Conservation (phyloP, 2,113 vertebrate species). For the Speoplatyrhinus poulsoni region DNA sequence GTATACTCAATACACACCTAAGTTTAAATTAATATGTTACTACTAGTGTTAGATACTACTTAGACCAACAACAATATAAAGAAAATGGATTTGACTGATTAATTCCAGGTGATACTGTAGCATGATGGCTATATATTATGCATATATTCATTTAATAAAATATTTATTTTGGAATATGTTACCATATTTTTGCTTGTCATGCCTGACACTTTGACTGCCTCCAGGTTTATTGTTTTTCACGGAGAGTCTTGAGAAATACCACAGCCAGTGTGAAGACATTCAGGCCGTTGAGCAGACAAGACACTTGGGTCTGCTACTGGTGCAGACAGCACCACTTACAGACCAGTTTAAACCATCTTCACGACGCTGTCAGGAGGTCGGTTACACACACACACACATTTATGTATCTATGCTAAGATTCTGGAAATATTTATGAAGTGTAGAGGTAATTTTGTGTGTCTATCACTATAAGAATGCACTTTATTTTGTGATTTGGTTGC, state of each 20-base stretch:
- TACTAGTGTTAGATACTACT: too few species aligned
- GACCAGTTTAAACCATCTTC: constrained; percentile 80
- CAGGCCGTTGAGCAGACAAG: constrained; percentile 71
- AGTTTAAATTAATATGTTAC: neutral
- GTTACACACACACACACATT: constrained; percentile 1
- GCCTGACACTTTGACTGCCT: neutral
- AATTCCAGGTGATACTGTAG: neutral
- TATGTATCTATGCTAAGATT: neutral
- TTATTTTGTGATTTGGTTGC: neutral
- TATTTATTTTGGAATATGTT: too few species aligned
- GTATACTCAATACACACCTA: neutral
- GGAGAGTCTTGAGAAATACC: constrained; percentile 78
- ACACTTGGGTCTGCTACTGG: constrained; percentile 80
- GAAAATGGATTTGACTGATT: neutral
- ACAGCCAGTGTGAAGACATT: constrained; percentile 77
- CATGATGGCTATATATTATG: too few species aligned
- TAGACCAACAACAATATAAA: too few species aligned
- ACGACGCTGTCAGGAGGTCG: constrained; percentile 81
- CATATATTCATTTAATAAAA: too few species aligned
- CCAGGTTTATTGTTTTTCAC: constrained; percentile 81
- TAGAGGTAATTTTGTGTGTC: neutral
- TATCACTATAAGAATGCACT: neutral
- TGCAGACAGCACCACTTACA: constrained; percentile 81
- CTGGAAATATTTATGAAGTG: neutral
- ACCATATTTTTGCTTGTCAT: too few species aligned